Evolutionary conservation across 2,888 invertebrate genomes (phyloP).

Genomic region (Magallana nippona): DNA sequence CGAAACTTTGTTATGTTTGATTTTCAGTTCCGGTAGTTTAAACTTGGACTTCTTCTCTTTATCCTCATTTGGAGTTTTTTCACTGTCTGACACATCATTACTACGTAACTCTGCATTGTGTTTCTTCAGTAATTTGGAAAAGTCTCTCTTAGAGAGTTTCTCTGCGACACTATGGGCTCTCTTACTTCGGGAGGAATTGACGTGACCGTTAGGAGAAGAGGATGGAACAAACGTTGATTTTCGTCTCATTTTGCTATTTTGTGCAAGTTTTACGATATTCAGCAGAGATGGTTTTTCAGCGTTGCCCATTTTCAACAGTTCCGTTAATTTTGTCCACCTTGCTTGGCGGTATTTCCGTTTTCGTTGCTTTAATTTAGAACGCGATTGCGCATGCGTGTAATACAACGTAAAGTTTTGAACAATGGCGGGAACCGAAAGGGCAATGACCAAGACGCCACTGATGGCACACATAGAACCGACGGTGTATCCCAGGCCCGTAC

Average conservation of each 20-base stretch:
- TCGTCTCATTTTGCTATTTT: slow-evolving; percentile 1
- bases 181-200: background rate
- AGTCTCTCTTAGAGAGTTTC: slow-evolving; percentile 11
- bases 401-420: slow-evolving; percentile 69
- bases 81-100: background rate
- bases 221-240: slow-evolving; percentile 29
- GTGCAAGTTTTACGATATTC: slow-evolving; percentile 32
- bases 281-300: slow-evolving; percentile 12
- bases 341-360: slow-evolving; percentile 60
- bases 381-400: slow-evolving; percentile 67
- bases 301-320: slow-evolving; percentile 33
- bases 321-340: slow-evolving; percentile 60
- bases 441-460: slow-evolving; percentile 66
- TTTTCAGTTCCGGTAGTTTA: background rate
- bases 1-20: background rate
- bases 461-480: slow-evolving; percentile 67
- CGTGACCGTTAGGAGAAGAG: background rate
- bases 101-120: background rate
- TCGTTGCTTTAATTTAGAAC: slow-evolving; percentile 63
- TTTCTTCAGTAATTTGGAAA: slow-evolving; percentile 8
- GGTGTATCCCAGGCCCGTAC: slow-evolving; percentile 62
- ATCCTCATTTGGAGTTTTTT: background rate
- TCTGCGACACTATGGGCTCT: slow-evolving; percentile 33
- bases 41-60: background rate
- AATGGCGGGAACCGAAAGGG: slow-evolving; percentile 67